phyloP scores from a whole-genome alignment of 1,140 invertebrate genomes.

The Chionoecetes opilio region DNA sequence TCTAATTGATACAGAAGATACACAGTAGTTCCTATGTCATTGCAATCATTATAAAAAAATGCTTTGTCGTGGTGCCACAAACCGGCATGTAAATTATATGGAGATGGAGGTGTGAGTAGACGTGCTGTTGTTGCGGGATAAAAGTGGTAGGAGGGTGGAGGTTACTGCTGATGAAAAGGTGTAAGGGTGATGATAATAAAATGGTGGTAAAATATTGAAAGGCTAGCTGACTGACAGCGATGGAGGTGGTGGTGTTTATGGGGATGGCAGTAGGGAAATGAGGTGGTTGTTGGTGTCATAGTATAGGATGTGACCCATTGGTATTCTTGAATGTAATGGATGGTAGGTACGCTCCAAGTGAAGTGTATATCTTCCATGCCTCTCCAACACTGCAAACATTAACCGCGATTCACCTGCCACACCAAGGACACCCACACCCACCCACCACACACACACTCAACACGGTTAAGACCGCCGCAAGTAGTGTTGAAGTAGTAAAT shows the following conservation, averaged over 20 bases:
- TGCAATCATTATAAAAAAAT: too few species aligned
- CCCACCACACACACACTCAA: conserved; percentile 13
- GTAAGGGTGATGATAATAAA: background rate
- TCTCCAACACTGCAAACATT: too few species aligned
- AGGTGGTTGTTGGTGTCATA: background rate
- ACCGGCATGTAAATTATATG: background rate
- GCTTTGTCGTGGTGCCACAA: too few species aligned
- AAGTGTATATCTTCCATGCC: too few species aligned
- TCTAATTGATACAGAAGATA: too few species aligned
- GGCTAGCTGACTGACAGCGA: background rate
- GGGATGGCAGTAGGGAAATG: background rate
- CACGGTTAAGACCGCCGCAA: background rate
- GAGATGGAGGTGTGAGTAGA: background rate
- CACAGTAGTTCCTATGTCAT: too few species aligned
- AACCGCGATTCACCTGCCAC: background rate
- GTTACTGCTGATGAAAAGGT: background rate
- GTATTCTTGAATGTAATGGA: background rate
- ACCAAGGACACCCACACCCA: background rate
- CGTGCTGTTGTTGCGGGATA: background rate
- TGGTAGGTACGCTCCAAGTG: too few species aligned
- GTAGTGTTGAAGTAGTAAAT: background rate
- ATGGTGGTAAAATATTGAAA: background rate
- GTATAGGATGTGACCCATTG: background rate
- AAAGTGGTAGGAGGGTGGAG: background rate
- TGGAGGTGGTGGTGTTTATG: background rate